Evolutionary conservation across 2,888 invertebrate genomes (phyloP).

Genomic region (Acronicta alni): DNA sequence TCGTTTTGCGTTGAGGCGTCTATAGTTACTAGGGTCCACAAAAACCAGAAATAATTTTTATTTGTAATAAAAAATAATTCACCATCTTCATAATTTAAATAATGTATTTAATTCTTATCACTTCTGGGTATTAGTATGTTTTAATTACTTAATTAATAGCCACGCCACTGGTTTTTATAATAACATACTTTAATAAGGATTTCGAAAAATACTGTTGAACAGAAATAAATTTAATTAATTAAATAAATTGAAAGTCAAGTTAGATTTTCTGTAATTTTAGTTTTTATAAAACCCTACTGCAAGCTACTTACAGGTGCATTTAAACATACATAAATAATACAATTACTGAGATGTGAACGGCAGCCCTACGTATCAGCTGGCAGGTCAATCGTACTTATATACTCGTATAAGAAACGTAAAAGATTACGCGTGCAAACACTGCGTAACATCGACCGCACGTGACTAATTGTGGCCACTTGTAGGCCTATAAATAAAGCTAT

Average conservation of each 20-base stretch:
- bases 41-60: neutral
- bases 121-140: no score
- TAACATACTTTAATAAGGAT: no score
- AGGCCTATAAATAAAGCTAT: constrained; percentile 63
- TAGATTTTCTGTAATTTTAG: neutral
- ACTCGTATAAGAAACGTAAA: constrained; percentile 50
- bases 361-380: constrained; percentile 57
- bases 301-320: neutral
- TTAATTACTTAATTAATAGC: no score
- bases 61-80: no score
- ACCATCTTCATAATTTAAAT: no score
- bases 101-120: no score
- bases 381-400: constrained; percentile 51
- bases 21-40: constrained; percentile 53
- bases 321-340: neutral
- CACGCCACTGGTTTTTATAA: no score
- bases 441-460: constrained; percentile 58
- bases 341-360: neutral
- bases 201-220: no score
- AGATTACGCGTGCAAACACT: constrained; percentile 54
- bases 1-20: constrained; percentile 42
- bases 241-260: no score
- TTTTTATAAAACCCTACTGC: neutral
- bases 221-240: no score
- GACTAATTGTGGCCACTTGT: constrained; percentile 57